Evolutionary conservation across 2,797 vertebrate species (phyloP).

Genomic region (Atherinosoma microstoma): DNA sequence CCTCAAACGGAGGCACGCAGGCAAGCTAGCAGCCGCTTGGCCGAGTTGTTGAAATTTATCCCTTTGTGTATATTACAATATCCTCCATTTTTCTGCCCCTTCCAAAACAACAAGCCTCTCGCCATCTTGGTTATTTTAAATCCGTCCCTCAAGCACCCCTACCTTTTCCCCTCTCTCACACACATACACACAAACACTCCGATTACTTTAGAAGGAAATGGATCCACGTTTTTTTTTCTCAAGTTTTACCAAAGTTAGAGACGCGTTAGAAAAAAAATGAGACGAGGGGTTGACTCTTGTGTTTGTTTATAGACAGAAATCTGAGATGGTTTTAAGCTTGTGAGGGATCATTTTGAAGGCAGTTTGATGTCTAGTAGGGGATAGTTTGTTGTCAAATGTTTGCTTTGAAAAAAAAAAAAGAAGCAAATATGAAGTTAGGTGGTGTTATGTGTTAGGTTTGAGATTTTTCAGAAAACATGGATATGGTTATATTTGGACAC

Average conservation of each 20-base stretch:
- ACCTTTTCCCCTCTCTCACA: neutral
- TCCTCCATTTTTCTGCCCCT: slow-evolving; percentile 99
- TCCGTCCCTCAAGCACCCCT: slow-evolving; percentile 77
- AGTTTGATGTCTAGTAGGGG: neutral
- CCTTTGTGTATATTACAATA: slow-evolving; percentile 99
- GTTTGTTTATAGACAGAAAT: slow-evolving; percentile 72
- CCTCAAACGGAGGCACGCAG: slow-evolving; percentile 83
- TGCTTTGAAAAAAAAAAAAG: slow-evolving; percentile 30
- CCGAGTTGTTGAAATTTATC: slow-evolving; percentile 94
- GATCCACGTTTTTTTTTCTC: slow-evolving; percentile 59
- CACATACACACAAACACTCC: slow-evolving; percentile 44
- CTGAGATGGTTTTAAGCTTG: slow-evolving; percentile 31
- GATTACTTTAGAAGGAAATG: slow-evolving; percentile 75
- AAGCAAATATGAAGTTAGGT: slow-evolving; percentile 45
- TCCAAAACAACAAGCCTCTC: slow-evolving; percentile 98
- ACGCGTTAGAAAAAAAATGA: slow-evolving; percentile 49
- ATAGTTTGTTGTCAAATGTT: slow-evolving; percentile 27
- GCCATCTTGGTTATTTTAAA: slow-evolving; percentile 98
- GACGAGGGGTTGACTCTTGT: slow-evolving; percentile 78
- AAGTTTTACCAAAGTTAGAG: slow-evolving; percentile 79
- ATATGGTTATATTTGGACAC: neutral
- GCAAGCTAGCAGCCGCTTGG: slow-evolving; percentile 83
- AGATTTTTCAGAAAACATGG: slow-evolving; percentile 31
- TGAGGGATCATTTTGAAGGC: slow-evolving; percentile 31
- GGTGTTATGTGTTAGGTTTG: slow-evolving; percentile 7